These are phyloP conservation scores for Laupala kohalensis DNA, from an alignment of 1,140 invertebrate species.

Conservation along the genomic window DNA sequence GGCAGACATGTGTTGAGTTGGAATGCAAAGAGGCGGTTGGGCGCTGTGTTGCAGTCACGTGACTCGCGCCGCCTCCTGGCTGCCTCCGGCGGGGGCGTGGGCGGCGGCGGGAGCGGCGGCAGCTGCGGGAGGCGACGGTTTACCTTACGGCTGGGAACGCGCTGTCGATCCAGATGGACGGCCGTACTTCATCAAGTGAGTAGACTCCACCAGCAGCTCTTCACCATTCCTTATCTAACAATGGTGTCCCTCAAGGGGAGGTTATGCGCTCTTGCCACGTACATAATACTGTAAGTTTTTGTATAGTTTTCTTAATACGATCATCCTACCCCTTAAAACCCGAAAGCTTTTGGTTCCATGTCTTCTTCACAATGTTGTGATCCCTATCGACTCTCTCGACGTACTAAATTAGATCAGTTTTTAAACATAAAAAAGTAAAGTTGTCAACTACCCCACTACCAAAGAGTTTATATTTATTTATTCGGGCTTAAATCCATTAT, in stretches of 20 bases:
- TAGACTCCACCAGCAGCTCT: too few species aligned
- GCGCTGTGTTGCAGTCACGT: slow-evolving; percentile 50
- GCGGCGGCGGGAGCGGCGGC: slow-evolving; percentile 44
- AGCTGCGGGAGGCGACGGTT: slow-evolving; percentile 37
- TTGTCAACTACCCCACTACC: too few species aligned
- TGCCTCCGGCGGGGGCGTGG: slow-evolving; percentile 73
- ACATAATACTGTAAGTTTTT: not conserved
- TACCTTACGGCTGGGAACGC: slow-evolving; percentile 83
- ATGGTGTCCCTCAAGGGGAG: too few species aligned
- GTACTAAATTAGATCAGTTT: too few species aligned
- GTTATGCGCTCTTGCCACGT: not conserved
- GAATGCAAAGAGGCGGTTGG: too few species aligned
- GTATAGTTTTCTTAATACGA: not conserved
- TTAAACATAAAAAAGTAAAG: too few species aligned
- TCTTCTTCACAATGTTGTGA: too few species aligned
- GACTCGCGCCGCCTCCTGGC: slow-evolving; percentile 66
- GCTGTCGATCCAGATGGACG: slow-evolving; percentile 64
- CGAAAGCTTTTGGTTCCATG: too few species aligned
- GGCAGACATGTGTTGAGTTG: not conserved
- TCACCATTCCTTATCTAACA: not conserved
- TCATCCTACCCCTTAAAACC: not conserved
- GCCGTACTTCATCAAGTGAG: slow-evolving; percentile 83
- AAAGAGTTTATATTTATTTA: too few species aligned
- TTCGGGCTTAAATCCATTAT: too few species aligned
- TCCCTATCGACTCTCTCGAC: too few species aligned